These are phyloP conservation scores for Enteromius viviparus DNA, from an alignment of 2,797 vertebrate species.

Conservation along the genomic window DNA sequence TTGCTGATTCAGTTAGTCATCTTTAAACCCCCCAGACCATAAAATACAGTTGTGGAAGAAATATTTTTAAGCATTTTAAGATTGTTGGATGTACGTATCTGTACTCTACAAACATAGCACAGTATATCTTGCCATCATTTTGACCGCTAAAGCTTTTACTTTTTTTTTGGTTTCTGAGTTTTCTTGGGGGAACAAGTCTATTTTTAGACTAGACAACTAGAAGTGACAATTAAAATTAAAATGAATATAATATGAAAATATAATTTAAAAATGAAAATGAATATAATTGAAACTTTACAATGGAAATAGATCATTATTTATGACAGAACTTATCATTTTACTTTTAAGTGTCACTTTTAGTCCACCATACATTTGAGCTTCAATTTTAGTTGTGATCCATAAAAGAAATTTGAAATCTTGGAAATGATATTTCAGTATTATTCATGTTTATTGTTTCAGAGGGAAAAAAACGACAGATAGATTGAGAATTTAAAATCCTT, in stretches of 20 bases:
- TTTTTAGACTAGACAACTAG: neutral
- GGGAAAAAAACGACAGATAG: neutral
- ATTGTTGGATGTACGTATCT: neutral
- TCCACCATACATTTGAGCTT: neutral
- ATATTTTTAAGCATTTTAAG: constrained; percentile 27
- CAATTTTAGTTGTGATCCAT: constrained; percentile 4
- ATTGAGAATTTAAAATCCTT: neutral
- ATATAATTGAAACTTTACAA: neutral
- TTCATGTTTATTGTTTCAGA: neutral
- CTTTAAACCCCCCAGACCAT: constrained; percentile 23
- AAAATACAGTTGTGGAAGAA: constrained; percentile 31
- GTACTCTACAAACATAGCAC: constrained; percentile 34
- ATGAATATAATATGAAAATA: neutral
- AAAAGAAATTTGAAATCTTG: neutral
- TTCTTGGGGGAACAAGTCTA: neutral
- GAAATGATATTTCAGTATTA: neutral
- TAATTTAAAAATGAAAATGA: neutral
- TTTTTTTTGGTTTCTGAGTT: constrained; percentile 1
- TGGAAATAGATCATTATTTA: neutral
- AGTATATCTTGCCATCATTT: constrained; percentile 40
- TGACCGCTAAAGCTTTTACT: constrained; percentile 38
- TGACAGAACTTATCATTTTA: neutral
- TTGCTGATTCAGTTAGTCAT: constrained; percentile 15
- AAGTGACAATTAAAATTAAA: neutral
- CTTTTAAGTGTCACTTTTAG: neutral